phyloP scores from a whole-genome alignment of 2,888 invertebrate genomes.

The Cabera pusaria region DNA sequence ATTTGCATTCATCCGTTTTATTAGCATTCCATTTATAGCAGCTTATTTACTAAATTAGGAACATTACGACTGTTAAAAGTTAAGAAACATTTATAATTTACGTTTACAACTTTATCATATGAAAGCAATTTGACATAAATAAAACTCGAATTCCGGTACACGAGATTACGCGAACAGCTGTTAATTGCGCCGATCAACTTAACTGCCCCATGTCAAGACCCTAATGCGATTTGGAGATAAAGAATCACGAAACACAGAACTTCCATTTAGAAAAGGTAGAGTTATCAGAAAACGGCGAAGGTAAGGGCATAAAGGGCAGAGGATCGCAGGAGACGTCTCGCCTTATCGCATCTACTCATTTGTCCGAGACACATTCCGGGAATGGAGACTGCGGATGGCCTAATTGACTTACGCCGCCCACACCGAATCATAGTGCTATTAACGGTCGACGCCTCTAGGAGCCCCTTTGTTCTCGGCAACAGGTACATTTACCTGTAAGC shows the following conservation, averaged over 20 bases:
- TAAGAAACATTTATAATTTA: conserved; percentile 42
- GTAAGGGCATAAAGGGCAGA: conserved; percentile 22
- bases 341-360: conserved; percentile 75
- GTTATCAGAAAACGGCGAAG: conserved; percentile 56
- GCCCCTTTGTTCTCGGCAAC: conserved; percentile 74
- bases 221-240: conserved; percentile 74
- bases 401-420: conserved; percentile 81
- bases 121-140: conserved; percentile 41
- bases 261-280: conserved; percentile 74
- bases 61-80: conserved; percentile 31
- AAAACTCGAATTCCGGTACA: conserved; percentile 40
- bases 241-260: conserved; percentile 68
- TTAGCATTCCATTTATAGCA: no score
- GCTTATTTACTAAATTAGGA: conserved; percentile 10
- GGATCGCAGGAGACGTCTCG: conserved; percentile 49
- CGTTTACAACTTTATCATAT: conserved; percentile 29
- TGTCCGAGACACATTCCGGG: conserved; percentile 79
- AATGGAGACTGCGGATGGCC: conserved; percentile 80
- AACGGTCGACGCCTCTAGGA: conserved; percentile 69
- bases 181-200: conserved; percentile 63
- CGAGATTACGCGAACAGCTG: conserved; percentile 50
- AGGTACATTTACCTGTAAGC: conserved; percentile 72
- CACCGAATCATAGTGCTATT: conserved; percentile 75
- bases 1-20: conserved; percentile 3
- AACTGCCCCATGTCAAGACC: conserved; percentile 48